Conservation (phyloP, 1,140 invertebrate species). For the Heterodera carotae region DNA sequence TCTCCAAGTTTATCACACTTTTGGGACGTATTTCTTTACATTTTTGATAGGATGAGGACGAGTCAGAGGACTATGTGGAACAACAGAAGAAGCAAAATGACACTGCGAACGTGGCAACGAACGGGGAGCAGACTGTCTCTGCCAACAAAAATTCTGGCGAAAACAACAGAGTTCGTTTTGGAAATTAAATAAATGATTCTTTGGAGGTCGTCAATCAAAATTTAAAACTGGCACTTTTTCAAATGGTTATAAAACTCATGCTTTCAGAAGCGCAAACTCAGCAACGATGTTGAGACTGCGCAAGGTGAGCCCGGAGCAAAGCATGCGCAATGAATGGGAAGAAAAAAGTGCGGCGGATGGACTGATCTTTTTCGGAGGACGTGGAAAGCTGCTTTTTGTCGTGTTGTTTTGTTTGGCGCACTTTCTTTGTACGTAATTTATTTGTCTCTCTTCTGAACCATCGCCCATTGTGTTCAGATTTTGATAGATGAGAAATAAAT, state of each 20-base stretch:
- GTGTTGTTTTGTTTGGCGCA: conserved; percentile 9
- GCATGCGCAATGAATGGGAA: not conserved
- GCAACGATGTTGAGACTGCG: conserved; percentile 1
- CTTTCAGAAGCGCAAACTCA: conserved; percentile 37
- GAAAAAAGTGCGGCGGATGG: not conserved
- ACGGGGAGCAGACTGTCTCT: conserved; percentile 3
- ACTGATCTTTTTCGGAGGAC: not conserved
- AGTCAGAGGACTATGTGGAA: conserved; percentile 48
- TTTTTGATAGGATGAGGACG: conserved; percentile 47
- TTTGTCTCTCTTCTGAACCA: not conserved
- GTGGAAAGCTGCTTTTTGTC: not conserved
- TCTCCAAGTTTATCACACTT: conserved; percentile 23
- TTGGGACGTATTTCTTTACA: not conserved
- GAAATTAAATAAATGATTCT: not conserved
- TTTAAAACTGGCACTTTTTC: no score
- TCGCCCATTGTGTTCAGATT: not conserved
- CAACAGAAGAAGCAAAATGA: conserved; percentile 21
- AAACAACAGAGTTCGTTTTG: conserved; percentile 3
- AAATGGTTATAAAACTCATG: conserved; percentile 1
- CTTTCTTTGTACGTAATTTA: conserved; percentile 1
- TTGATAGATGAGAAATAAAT: not conserved
- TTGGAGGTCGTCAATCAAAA: no score
- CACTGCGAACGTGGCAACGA: conserved; percentile 7
- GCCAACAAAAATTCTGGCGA: conserved; percentile 24
- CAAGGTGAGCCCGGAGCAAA: conserved; percentile 19